phyloP scores from a whole-genome alignment of 2,797 vertebrate species.

The Danio aesculapii region DNA sequence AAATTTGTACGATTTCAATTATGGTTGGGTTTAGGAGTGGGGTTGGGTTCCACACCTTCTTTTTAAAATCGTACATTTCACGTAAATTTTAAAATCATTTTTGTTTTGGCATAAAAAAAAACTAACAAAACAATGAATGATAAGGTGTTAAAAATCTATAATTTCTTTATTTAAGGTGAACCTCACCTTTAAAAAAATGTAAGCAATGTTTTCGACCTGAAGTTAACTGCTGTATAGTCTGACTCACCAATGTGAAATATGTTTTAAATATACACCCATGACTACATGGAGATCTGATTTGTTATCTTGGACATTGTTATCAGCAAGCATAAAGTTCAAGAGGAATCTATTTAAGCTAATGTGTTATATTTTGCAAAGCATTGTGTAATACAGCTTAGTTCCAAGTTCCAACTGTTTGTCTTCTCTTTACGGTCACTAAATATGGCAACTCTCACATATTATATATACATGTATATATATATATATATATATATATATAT shows the following conservation, averaged over 20 bases:
- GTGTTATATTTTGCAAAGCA: neutral
- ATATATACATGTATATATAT: neutral
- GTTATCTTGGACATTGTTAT: slow-evolving; percentile 8
- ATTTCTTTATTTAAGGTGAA: too few species aligned
- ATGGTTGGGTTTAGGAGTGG: too few species aligned
- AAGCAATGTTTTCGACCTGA: neutral
- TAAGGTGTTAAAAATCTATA: neutral
- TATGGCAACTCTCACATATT: neutral
- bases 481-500: neutral
- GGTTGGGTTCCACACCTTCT: too few species aligned
- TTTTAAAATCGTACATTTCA: too few species aligned
- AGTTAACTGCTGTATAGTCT: neutral
- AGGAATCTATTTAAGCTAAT: neutral
- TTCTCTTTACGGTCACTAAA: neutral
- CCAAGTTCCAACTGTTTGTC: neutral
- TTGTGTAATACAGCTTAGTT: neutral
- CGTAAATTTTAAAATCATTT: too few species aligned
- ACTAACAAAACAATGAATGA: neutral
- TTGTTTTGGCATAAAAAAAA: too few species aligned
- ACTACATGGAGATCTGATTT: neutral
- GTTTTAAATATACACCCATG: neutral
- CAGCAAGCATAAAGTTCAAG: slow-evolving; percentile 16
- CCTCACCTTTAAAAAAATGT: neutral
- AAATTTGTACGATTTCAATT: too few species aligned
- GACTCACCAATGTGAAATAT: neutral